Evolutionary conservation across 2,113 vertebrate species (phyloP).

Genomic region (Dasyprocta punctata): DNA sequence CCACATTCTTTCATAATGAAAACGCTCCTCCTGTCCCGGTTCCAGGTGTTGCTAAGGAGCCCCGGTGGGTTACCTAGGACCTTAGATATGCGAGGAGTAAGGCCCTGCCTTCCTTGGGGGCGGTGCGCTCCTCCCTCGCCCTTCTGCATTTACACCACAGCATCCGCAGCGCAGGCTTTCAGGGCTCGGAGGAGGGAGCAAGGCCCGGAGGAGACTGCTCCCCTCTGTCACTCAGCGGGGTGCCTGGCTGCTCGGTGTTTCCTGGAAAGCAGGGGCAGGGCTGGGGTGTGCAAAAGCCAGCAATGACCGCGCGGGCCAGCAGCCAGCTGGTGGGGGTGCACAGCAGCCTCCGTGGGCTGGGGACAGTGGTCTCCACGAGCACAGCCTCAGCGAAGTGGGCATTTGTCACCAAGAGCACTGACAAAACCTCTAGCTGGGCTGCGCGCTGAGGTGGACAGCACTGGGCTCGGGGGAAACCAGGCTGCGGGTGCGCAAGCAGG

Average conservation of each 20-base stretch:
- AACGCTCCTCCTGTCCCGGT: background rate
- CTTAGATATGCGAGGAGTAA: background rate
- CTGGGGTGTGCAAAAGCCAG: background rate
- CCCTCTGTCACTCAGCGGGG: background rate
- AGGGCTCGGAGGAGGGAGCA: background rate
- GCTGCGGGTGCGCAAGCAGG: too few relatives aligned
- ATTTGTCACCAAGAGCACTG: too few relatives aligned
- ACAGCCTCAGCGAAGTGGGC: fast-evolving
- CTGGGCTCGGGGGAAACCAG: background rate
- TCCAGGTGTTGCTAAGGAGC: background rate
- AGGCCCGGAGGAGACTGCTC: background rate
- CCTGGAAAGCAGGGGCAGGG: too few relatives aligned
- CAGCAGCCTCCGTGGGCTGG: fast-evolving
- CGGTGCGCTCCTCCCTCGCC: fast-evolving
- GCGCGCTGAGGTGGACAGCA: background rate
- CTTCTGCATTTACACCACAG: too few relatives aligned
- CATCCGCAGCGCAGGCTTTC: background rate
- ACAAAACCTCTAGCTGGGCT: background rate
- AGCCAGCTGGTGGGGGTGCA: fast-evolving
- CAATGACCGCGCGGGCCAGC: fast-evolving
- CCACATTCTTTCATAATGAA: background rate
- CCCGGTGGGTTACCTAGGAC: background rate
- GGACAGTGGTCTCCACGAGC: background rate
- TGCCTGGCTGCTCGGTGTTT: background rate
- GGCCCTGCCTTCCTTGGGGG: background rate